Conservation (phyloP, 2,113 vertebrate species). For the Seriola quinqueradiata region DNA sequence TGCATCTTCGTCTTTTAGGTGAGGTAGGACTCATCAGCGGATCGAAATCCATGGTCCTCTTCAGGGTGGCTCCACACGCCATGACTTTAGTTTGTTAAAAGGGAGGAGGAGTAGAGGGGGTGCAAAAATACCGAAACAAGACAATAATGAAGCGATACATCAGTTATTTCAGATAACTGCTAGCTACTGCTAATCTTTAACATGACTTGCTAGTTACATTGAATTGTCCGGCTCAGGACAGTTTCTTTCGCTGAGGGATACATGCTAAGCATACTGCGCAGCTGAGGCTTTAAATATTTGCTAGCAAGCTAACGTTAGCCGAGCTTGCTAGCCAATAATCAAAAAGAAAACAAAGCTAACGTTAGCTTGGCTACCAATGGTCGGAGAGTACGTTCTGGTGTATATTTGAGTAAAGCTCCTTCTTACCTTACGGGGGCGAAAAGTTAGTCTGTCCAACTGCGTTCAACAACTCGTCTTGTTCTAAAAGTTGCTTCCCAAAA, state of each 20-base stretch:
- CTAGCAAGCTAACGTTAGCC: conserved; percentile 69
- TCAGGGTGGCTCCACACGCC: conserved; percentile 98
- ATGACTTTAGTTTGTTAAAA: conserved; percentile 80
- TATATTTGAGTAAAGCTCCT: conserved; percentile 3
- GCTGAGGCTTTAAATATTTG: conserved; percentile 57
- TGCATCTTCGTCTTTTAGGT: conserved; percentile 93
- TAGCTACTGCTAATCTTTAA: background rate
- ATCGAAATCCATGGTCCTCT: conserved; percentile 99
- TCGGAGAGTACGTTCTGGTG: background rate
- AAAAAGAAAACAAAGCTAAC: conserved; percentile 80
- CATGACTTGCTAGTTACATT: background rate
- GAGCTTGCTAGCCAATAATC: conserved; percentile 49
- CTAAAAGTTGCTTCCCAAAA: conserved; percentile 70
- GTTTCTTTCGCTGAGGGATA: background rate
- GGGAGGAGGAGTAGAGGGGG: background rate
- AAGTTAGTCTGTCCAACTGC: background rate
- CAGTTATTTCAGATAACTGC: background rate
- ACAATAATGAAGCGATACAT: conserved; percentile 29
- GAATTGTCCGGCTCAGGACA: background rate
- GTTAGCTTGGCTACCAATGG: conserved; percentile 52
- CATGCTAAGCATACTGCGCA: conserved; percentile 55
- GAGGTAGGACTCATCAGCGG: conserved; percentile 92
- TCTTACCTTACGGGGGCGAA: conserved; percentile 53
- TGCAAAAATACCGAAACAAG: conserved; percentile 39
- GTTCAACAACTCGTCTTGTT: conserved; percentile 36